A percentile compares a stretch with the other conserved stretches of the same genome.
Conservation (phyloP, 92 coral and sea anemone species). For the Ricordea florida region DNA sequence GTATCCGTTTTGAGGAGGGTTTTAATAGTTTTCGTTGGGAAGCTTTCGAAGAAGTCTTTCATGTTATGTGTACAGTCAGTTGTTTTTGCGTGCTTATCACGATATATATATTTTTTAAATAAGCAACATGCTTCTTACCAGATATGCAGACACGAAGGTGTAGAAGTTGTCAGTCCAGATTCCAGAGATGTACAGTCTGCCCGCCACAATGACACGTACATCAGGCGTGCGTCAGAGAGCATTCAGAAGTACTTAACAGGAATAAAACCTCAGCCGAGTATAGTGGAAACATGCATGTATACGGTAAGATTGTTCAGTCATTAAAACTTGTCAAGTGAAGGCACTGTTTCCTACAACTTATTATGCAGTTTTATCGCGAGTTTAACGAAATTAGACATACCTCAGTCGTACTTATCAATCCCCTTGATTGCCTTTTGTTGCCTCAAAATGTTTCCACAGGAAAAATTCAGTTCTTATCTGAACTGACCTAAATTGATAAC, state of each 20-base stretch:
- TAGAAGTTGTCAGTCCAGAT: slow-evolving; percentile 39
- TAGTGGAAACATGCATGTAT: slow-evolving; percentile 88
- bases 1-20: too few species aligned
- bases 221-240: slow-evolving; percentile 25
- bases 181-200: slow-evolving; percentile 29
- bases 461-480: too few species aligned
- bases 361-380: not conserved
- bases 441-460: too few species aligned
- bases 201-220: slow-evolving; percentile 24
- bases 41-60: too few species aligned
- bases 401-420: too few species aligned
- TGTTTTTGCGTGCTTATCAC: too few species aligned
- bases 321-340: not conserved
- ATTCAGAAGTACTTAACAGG: slow-evolving; percentile 59
- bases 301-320: slow-evolving; percentile 57
- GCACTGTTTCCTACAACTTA: not conserved
- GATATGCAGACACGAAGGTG: slow-evolving; percentile 67
- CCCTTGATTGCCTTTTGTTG: too few species aligned
- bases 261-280: slow-evolving; percentile 74
- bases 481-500: too few species aligned
- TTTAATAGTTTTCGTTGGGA: too few species aligned
- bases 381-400: not conserved
- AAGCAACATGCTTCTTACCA: too few species aligned
- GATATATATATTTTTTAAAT: too few species aligned
- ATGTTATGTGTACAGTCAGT: too few species aligned